Conservation (phyloP, 2,113 vertebrate genomes). For the Cephalopterus ornatus region DNA sequence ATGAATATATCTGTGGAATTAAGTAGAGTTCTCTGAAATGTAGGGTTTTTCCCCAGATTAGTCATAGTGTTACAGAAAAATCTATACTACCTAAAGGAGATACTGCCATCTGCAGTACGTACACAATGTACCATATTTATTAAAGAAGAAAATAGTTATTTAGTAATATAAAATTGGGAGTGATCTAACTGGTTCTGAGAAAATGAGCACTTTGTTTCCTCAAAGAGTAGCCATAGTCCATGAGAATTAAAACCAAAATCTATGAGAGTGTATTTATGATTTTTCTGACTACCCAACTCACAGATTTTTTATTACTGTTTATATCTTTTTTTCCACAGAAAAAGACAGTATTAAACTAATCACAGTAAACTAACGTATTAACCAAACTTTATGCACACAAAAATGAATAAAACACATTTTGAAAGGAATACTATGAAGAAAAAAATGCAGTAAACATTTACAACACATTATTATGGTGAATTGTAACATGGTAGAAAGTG, state of each 20-base stretch:
- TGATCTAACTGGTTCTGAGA: constrained; percentile 15
- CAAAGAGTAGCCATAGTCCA: neutral
- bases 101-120: constrained; percentile 55
- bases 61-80: neutral
- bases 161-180: constrained; percentile 6
- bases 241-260: neutral
- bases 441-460: constrained; percentile 34
- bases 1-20: constrained; percentile 39
- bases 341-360: constrained; percentile 20
- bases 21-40: neutral
- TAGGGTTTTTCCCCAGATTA: neutral
- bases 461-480: constrained; percentile 29
- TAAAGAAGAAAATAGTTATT: neutral
- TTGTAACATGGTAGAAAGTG: constrained; percentile 35
- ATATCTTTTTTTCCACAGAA: constrained; percentile 68
- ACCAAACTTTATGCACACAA: constrained; percentile 60
- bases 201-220: neutral
- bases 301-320: constrained; percentile 64
- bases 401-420: constrained; percentile 53
- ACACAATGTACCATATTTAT: neutral
- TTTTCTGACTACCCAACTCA: neutral
- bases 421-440: constrained; percentile 18
- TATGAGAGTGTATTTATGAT: neutral
- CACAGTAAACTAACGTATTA: constrained; percentile 50
- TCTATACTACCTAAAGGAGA: constrained; percentile 1